Evolutionary conservation across 2,797 vertebrate species (phyloP).

Genomic region (Mus spretus): DNA sequence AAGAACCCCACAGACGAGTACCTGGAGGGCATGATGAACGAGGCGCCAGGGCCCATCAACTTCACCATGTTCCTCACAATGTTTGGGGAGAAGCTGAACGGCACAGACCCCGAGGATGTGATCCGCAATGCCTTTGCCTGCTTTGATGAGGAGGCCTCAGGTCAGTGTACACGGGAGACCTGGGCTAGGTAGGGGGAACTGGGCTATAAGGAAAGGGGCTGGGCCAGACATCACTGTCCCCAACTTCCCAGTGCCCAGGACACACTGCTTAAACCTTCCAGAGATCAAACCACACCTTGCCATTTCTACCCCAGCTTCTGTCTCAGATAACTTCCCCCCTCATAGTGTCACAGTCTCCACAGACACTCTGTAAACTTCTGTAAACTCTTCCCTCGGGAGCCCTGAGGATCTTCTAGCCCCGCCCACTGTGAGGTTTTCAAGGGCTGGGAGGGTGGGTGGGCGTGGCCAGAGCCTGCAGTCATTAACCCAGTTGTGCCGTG

Average conservation of each 20-base stretch:
- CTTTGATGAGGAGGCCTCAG: constrained; percentile 98
- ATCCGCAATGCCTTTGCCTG: constrained; percentile 99
- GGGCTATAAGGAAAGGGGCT: background rate
- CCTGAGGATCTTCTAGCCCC: background rate
- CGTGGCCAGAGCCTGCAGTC: background rate
- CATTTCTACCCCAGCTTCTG: background rate
- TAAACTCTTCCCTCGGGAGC: background rate
- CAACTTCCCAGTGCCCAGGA: background rate
- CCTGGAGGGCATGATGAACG: constrained; percentile 99
- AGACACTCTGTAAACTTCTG: background rate
- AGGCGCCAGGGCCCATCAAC: constrained; percentile 99
- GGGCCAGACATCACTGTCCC: background rate
- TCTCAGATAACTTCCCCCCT: background rate
- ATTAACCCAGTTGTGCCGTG: accelerated
- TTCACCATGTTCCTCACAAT: constrained; percentile 99
- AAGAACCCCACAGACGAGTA: constrained; percentile 99
- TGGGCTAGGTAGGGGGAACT: background rate
- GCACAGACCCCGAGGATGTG: constrained; percentile 98
- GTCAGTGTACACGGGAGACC: constrained; percentile 84
- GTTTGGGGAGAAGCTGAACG: constrained; percentile 99
- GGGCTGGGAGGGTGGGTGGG: accelerated
- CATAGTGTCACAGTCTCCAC: background rate
- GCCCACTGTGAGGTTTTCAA: background rate
- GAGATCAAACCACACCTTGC: background rate
- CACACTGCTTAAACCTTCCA: background rate